Conservation (phyloP, 2,888 invertebrate species). For the Eustalomyia histrio region DNA sequence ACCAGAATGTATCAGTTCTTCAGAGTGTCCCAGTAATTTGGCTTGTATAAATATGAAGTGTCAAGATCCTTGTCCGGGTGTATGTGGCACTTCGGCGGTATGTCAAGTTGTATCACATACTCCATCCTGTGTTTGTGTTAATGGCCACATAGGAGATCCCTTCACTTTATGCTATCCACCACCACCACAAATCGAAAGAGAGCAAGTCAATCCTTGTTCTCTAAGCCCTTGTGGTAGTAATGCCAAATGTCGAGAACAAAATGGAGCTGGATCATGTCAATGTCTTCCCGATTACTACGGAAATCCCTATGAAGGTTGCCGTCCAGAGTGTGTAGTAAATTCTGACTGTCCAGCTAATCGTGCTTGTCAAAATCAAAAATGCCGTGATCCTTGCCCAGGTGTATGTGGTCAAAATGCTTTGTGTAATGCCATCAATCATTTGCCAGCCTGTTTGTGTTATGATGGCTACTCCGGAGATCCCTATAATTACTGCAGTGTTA, state of each 20-base stretch:
- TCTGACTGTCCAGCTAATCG: slow-evolving; percentile 85
- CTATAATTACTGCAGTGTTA: slow-evolving; percentile 84
- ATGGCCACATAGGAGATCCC: slow-evolving; percentile 82
- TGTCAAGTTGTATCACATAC: slow-evolving; percentile 89
- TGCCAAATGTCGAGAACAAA: slow-evolving; percentile 80
- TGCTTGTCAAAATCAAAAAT: slow-evolving; percentile 86
- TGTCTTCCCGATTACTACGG: slow-evolving; percentile 85
- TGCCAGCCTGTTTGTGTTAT: slow-evolving; percentile 87
- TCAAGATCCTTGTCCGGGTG: slow-evolving; percentile 87
- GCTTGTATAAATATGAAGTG: slow-evolving; percentile 90
- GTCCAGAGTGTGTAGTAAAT: slow-evolving; percentile 86
- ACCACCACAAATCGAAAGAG: slow-evolving; percentile 69
- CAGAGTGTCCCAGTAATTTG: slow-evolving; percentile 86
- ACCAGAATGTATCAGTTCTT: slow-evolving; percentile 87
- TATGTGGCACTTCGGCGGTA: slow-evolving; percentile 86
- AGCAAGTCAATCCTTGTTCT: slow-evolving; percentile 81
- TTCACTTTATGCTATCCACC: slow-evolving; percentile 81
- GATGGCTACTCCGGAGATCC: slow-evolving; percentile 85
- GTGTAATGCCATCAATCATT: slow-evolving; percentile 88
- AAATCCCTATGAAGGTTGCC: slow-evolving; percentile 85
- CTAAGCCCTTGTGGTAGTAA: slow-evolving; percentile 86
- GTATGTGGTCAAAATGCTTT: slow-evolving; percentile 88
- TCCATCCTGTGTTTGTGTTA: slow-evolving; percentile 84
- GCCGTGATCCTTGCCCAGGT: slow-evolving; percentile 88
- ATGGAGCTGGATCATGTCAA: slow-evolving; percentile 82